Evolutionary conservation across 2,888 invertebrate genomes (phyloP).

Genomic region (Agelastica alni): DNA sequence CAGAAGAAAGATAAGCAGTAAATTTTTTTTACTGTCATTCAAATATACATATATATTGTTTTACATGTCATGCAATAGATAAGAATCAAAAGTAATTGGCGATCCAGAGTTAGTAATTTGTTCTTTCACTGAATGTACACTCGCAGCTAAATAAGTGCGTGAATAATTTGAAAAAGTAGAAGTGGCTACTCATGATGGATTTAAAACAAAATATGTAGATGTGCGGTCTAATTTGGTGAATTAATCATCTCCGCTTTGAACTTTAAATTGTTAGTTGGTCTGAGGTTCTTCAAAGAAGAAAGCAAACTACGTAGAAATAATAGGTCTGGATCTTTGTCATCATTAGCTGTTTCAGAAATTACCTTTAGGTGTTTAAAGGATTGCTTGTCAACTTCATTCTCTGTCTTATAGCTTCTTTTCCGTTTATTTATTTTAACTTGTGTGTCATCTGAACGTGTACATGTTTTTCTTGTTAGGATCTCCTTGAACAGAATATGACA

Average conservation of each 20-base stretch:
- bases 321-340: slow-evolving; percentile 5
- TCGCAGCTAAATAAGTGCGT: background rate
- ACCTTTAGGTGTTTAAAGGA: background rate
- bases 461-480: background rate
- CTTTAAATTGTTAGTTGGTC: background rate
- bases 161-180: background rate
- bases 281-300: background rate
- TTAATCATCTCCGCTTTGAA: background rate
- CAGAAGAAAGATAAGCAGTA: background rate
- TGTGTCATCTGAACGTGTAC: background rate
- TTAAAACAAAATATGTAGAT: background rate
- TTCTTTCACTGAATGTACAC: background rate
- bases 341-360: background rate
- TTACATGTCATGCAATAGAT: background rate
- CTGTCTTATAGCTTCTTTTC: background rate
- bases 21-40: background rate
- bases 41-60: background rate
- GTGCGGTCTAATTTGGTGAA: background rate
- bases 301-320: slow-evolving; percentile 1
- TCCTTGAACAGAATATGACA: background rate
- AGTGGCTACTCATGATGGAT: background rate
- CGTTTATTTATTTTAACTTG: background rate
- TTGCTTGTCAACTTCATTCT: slow-evolving; percentile 1
- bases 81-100: background rate
- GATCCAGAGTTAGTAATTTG: background rate